Evolutionary conservation across 2,113 vertebrate species (phyloP).

Genomic region (Atlantisia rogersi): DNA sequence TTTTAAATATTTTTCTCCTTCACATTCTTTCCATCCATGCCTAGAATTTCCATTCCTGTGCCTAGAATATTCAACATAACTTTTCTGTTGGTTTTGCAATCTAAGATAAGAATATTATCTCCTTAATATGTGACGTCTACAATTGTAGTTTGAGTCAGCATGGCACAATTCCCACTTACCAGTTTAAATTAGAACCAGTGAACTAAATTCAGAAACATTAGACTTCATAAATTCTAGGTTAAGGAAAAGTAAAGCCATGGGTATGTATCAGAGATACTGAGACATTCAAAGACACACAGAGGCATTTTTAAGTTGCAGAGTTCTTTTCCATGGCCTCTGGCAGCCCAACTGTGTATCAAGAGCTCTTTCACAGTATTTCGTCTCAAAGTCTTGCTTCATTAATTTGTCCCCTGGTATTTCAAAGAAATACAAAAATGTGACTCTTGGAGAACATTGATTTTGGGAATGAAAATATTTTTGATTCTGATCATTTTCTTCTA

Average conservation of each 20-base stretch:
- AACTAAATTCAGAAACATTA: not conserved
- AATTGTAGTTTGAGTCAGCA: not conserved
- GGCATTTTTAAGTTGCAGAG: not conserved
- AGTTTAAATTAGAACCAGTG: not conserved
- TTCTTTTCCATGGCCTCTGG: not conserved
- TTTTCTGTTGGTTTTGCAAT: not conserved
- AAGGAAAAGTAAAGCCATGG: not conserved
- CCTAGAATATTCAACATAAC: not conserved
- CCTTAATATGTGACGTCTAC: not conserved
- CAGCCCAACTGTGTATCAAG: not conserved
- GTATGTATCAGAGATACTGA: not conserved
- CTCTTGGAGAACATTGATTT: not conserved
- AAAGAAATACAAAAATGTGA: constrained; percentile 33
- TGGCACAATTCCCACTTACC: not conserved
- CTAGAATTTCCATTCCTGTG: not conserved
- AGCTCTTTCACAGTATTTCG: not conserved
- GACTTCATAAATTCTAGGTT: not conserved
- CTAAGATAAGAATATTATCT: not conserved
- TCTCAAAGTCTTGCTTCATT: not conserved
- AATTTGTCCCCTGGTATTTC: constrained; percentile 4
- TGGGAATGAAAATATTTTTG: not conserved
- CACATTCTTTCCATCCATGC: not conserved
- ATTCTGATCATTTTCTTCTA: constrained; percentile 18
- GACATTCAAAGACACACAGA: not conserved
- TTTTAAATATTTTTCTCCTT: not conserved